Evolutionary conservation across 2,888 invertebrate species (phyloP), one percentile per base, ranked within the genome.

Genomic region (Pheosia tremula): DNA sequence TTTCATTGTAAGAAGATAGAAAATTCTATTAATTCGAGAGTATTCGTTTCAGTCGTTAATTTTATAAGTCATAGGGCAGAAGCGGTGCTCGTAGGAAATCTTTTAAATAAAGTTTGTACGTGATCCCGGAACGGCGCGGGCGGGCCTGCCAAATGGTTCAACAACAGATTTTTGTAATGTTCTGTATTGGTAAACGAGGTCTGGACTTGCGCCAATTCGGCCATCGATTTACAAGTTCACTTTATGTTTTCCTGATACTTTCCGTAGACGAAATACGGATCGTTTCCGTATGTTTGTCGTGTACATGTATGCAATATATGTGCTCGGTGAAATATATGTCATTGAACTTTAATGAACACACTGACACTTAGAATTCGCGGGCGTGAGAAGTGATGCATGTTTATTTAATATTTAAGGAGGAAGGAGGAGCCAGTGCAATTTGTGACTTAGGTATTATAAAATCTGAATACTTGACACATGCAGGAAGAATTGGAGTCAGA

Each of bases 81-180:
- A 82, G 79, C 76, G 78, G 82, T 85, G 85, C 85, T 88, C 85
- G 87, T 83, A 83, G 82, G 81, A 84, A 88, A 88, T 89, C 86
- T 89, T 88, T 90, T 87, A 89, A 90, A 91, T 89, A 90, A 89
- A 87, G 85, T 84, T 77, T 75, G 84, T 86, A 91, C 90, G 90
- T 89, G 90, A 88, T 84, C 84, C 80, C 68, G 76, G 53, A 49
- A 39, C 39, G 39, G 39, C 39, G 39, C 39, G 47, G 72, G 67
- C 74, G 75, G 76, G 75, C 78, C 82, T 90, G 91, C 91, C 91
- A 91, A 92, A 91, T 89, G 88, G 87, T 84, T 84, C 83, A 86
- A 90, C 91, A 92, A 91, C 92, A 91, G 90, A 92, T 91, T 92
- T 91, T 91, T 91, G 89, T 90, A 91, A 92, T 89, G 91, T 81